Base-by-base conservation (phyloP, 2,797 vertebrate species). In the Acrocephalus scirpaceus region DNA sequence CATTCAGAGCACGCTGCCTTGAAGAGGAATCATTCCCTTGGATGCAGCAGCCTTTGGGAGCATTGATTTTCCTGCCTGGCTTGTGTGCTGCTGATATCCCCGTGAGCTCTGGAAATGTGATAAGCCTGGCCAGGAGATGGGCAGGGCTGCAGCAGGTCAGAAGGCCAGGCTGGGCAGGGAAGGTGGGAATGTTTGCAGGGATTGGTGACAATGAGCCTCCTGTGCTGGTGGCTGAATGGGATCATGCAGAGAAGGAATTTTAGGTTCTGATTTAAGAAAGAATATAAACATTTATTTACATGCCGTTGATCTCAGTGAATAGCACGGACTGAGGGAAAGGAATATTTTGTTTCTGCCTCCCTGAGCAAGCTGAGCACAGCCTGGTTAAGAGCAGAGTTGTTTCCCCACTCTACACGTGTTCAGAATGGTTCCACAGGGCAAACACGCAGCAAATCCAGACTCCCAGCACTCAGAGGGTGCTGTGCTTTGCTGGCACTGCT, bases 31-130 rank as follows among this genome's bases (percentile, higher is more conserved):
- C 61, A 7, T 80, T 90, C 57, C 48, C 75, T 82, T 26, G 79
- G 27, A 83, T 65, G 23, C 92, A 71, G 69, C 56, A 91, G 86
- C 71, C 89, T 79, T 50, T 87, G 84, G 23, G 50, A 51, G 80
- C 69, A 81, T 71, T 40, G 93, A 96, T 92, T 92, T 95, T 72
- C 75, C 72, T 88, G 53, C 92, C 77, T 76, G 48, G 1, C 67
- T 82, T 13, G 32, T 23, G 74, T 34, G 77, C 86, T 44, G 45
- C 61, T 61, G 89, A 40, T 88, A 86, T 5, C 75, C 69, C 48
- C 71, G 67, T 20, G 84, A 80, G 58, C 75, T 69, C 60, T 80
- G 93, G 51, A 26, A 51, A 53, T 4, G 75, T 11, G 62, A 69
- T 78, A 27, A 88, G 89, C 45, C 53, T 38, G 73, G 50, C 71